Percentiles rank a stretch among this genome's conserved stretches.
These are phyloP conservation scores for Bombus impatiens DNA, from an alignment of 1,140 invertebrate species.

Conservation along the genomic window DNA sequence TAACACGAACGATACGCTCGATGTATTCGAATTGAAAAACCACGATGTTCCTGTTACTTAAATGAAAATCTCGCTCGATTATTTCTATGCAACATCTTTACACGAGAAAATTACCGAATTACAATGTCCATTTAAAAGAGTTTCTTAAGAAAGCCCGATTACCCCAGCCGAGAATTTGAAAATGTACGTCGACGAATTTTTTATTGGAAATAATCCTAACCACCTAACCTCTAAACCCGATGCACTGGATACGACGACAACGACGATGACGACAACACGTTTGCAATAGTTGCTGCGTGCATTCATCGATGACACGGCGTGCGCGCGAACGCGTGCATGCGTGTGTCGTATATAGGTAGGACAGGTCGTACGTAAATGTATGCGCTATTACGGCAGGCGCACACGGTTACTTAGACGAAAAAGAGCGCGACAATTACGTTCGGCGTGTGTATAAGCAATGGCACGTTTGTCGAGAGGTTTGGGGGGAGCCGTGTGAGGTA, in stretches of 20 bases:
- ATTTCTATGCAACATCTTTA: too few relatives aligned
- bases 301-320: conserved; percentile 54
- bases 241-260: conserved; percentile 58
- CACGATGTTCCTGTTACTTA: background rate
- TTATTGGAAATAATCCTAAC: background rate
- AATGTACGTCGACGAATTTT: background rate
- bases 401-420: conserved; percentile 58
- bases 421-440: conserved; percentile 61
- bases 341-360: background rate
- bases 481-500: conserved; percentile 26
- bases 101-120: too few relatives aligned
- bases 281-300: conserved; percentile 59
- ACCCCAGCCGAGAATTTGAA: background rate
- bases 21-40: conserved; percentile 18
- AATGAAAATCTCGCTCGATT: background rate
- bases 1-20: background rate
- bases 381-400: conserved; percentile 56
- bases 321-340: background rate
- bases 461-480: background rate
- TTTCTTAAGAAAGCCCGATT: background rate
- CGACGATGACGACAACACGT: conserved; percentile 61
- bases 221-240: conserved; percentile 49
- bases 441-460: conserved; percentile 49
- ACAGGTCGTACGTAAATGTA: conserved; percentile 14
- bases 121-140: too few relatives aligned